These are phyloP conservation scores for Herpailurus yagouaroundi DNA, from an alignment of 2,113 vertebrate species.

Conservation along the genomic window DNA sequence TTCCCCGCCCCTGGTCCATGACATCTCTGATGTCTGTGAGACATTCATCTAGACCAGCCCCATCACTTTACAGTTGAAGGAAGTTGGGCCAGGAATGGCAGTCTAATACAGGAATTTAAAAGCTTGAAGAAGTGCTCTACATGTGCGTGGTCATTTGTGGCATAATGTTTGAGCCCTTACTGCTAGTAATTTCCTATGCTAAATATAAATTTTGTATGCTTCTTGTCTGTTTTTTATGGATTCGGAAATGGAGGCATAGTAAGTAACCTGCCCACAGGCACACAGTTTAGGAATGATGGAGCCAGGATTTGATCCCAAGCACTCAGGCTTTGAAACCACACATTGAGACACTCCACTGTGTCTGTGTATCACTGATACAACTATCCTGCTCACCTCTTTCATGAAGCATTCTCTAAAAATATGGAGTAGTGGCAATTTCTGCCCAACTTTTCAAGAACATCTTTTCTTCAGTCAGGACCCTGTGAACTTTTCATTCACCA, in stretches of 20 bases:
- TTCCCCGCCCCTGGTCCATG: no score
- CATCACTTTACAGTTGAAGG: neutral
- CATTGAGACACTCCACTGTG: neutral
- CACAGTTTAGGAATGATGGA: neutral
- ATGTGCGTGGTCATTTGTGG: neutral
- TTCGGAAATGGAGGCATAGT: constrained; percentile 16
- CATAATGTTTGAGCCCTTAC: neutral
- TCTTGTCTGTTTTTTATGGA: neutral
- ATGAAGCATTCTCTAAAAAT: neutral
- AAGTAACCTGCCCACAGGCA: neutral
- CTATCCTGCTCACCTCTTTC: neutral
- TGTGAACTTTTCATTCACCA: neutral
- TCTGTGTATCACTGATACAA: neutral
- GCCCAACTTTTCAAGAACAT: neutral
- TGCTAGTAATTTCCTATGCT: neutral
- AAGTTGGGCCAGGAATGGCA: neutral
- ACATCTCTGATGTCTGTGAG: neutral
- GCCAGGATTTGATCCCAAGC: neutral
- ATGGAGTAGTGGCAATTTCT: neutral
- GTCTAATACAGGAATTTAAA: neutral
- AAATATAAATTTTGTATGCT: neutral
- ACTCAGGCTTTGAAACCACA: neutral
- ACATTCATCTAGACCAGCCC: neutral
- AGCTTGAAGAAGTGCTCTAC: neutral
- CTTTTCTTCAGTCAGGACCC: neutral